phyloP scores from a whole-genome alignment of 2,888 invertebrate genomes.

The Gymnosoma rotundatum region DNA sequence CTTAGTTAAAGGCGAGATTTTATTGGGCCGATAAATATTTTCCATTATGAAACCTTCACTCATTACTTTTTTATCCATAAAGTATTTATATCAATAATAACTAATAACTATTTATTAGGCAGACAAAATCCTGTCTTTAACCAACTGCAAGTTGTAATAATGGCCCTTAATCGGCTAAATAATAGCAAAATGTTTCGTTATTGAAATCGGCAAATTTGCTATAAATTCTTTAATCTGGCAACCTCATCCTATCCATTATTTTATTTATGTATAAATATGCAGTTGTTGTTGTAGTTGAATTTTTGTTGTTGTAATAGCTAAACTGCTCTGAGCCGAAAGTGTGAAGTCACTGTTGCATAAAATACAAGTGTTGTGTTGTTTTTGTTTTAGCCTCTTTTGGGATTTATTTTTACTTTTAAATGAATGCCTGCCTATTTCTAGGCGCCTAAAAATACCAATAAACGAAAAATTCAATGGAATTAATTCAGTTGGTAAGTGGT shows the following conservation, averaged over 20 bases:
- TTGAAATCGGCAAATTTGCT: too few relatives aligned
- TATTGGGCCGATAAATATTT: too few relatives aligned
- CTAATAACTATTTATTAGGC: too few relatives aligned
- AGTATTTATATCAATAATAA: too few relatives aligned
- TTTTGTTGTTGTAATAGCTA: slow-evolving; percentile 17
- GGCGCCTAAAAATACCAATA: slow-evolving; percentile 15
- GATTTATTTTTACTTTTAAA: slow-evolving; percentile 6
- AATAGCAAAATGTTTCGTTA: too few relatives aligned
- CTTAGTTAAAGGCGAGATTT: too few relatives aligned
- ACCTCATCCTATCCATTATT: background rate
- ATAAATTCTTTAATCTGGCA: too few relatives aligned
- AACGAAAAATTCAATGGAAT: slow-evolving; percentile 52
- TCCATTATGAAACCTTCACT: too few relatives aligned
- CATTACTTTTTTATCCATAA: too few relatives aligned
- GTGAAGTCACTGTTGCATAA: slow-evolving; percentile 66
- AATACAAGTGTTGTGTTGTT: slow-evolving; percentile 46
- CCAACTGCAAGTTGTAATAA: too few relatives aligned
- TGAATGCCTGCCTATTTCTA: slow-evolving; percentile 39
- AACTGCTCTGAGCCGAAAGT: slow-evolving; percentile 53
- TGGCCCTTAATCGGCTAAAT: too few relatives aligned
- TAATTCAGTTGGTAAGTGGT: background rate
- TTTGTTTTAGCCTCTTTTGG: slow-evolving; percentile 20
- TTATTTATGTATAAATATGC: background rate
- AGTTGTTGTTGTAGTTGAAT: background rate
- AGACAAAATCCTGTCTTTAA: too few relatives aligned